Conservation (phyloP, 2,888 invertebrate species). For the Ceratothoa steindachneri region DNA sequence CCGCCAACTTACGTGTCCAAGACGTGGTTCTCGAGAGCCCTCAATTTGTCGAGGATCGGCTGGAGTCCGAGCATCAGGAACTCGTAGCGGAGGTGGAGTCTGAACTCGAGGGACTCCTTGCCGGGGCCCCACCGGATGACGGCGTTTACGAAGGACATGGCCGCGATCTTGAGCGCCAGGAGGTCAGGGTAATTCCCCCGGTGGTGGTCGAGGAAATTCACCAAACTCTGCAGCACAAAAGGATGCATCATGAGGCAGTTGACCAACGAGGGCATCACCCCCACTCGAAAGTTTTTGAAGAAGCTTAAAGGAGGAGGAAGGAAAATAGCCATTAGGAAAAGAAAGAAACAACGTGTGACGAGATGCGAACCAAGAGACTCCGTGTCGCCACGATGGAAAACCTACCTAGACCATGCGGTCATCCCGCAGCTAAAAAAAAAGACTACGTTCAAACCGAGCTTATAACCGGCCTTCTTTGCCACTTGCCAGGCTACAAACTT, state of each 20-base stretch:
- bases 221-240: slow-evolving; percentile 63
- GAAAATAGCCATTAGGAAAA: too few relatives aligned
- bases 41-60: slow-evolving; percentile 86
- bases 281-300: too few relatives aligned
- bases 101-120: slow-evolving; percentile 90
- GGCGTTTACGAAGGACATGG: slow-evolving; percentile 96
- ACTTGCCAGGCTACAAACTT: slow-evolving; percentile 16
- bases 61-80: slow-evolving; percentile 94
- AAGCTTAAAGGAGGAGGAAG: too few relatives aligned
- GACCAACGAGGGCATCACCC: too few relatives aligned
- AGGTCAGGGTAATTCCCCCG: slow-evolving; percentile 88
- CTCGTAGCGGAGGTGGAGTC: slow-evolving; percentile 90
- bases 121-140: slow-evolving; percentile 93
- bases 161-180: slow-evolving; percentile 83
- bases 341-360: too few relatives aligned
- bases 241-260: neutral
- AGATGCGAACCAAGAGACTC: too few relatives aligned
- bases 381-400: too few relatives aligned
- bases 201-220: slow-evolving; percentile 85
- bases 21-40: slow-evolving; percentile 84
- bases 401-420: too few relatives aligned
- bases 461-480: neutral
- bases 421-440: neutral
- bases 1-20: slow-evolving; percentile 68
- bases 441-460: neutral